phyloP scores from a whole-genome alignment of 2,888 invertebrate genomes.

The Arrhopalites spinosus region DNA sequence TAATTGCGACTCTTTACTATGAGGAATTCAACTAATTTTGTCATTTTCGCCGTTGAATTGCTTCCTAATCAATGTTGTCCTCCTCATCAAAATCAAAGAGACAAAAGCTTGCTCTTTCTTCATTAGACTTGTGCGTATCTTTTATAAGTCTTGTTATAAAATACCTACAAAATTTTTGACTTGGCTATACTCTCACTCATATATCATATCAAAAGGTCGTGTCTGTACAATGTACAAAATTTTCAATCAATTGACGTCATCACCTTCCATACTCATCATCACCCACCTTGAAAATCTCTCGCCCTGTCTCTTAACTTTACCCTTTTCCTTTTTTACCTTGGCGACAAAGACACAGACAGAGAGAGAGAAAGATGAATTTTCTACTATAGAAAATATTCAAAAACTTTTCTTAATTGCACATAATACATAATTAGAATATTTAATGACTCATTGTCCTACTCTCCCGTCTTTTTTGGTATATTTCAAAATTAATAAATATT shows the following conservation, averaged over 20 bases:
- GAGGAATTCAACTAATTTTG: slow-evolving; percentile 43
- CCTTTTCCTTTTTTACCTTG: too few species aligned
- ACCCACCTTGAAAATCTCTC: too few species aligned
- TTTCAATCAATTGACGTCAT: too few species aligned
- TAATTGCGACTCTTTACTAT: slow-evolving; percentile 32
- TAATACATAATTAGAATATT: too few species aligned
- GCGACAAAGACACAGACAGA: neutral
- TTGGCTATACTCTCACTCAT: too few species aligned
- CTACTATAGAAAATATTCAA: neutral
- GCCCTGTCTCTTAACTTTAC: too few species aligned
- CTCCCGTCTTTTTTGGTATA: too few species aligned
- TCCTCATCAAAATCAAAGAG: neutral
- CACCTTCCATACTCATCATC: too few species aligned
- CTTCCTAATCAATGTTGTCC: slow-evolving; percentile 24
- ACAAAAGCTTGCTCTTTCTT: neutral
- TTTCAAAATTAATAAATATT: too few species aligned
- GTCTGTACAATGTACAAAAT: too few species aligned
- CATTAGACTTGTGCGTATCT: neutral
- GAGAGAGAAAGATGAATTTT: neutral
- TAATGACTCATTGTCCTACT: too few species aligned
- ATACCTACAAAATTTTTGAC: neutral
- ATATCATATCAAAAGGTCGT: too few species aligned
- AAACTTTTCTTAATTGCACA: neutral
- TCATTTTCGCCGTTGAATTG: slow-evolving; percentile 32
- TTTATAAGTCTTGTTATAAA: neutral